Evolutionary conservation across 2,797 vertebrate genomes (phyloP).

Genomic region (Cetoscarus ocellatus): DNA sequence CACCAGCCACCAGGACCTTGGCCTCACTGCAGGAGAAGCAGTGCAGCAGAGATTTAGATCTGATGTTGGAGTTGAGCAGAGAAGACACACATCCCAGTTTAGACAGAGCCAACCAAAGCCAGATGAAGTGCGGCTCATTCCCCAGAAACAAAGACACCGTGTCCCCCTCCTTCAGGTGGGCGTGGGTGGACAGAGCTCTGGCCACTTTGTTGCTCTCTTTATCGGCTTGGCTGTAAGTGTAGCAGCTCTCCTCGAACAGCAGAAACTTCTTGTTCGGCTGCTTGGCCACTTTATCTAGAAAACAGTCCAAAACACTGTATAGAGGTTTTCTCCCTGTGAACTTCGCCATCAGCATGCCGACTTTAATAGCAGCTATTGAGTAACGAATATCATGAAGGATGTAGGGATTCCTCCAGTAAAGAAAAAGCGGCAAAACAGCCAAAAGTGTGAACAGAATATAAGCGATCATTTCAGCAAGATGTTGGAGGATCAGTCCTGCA

Average conservation of each 20-base stretch:
- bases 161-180: constrained; percentile 78
- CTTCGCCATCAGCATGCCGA: rapidly evolving
- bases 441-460: constrained; percentile 54
- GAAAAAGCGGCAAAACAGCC: constrained; percentile 32
- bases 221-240: constrained; percentile 85
- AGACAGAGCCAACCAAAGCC: constrained; percentile 86
- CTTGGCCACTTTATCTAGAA: constrained; percentile 70
- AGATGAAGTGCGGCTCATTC: constrained; percentile 86
- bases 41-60: constrained; percentile 85
- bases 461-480: constrained; percentile 28
- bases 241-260: constrained; percentile 73
- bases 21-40: constrained; percentile 88
- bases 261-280: constrained; percentile 84
- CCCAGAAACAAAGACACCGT: constrained; percentile 87
- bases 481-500: neutral
- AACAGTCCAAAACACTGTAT: constrained; percentile 78
- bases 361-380: neutral
- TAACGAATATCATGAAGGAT: constrained; percentile 59
- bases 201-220: constrained; percentile 84
- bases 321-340: constrained; percentile 58
- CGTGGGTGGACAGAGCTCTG: constrained; percentile 73
- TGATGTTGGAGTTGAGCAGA: constrained; percentile 88
- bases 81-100: constrained; percentile 88
- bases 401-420: constrained; percentile 69
- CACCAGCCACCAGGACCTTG: constrained; percentile 82